A percentile compares a stretch with the other conserved stretches of the same genome.
Evolutionary conservation across 2,113 vertebrate genomes (phyloP).

Genomic region (Ceuthmochares aereus): DNA sequence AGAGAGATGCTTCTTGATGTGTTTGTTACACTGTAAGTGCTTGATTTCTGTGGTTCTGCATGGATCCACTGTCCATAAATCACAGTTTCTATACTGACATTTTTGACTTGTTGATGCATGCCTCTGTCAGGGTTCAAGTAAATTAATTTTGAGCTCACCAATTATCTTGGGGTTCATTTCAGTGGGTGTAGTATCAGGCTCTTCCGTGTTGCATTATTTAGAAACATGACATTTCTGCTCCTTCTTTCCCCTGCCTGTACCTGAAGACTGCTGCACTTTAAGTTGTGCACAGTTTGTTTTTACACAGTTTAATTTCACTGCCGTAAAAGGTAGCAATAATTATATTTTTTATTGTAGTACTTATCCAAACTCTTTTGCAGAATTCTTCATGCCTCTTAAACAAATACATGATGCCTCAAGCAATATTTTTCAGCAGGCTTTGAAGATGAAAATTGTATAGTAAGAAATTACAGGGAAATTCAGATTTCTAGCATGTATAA

Average conservation of each 20-base stretch:
- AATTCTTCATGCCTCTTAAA: background rate
- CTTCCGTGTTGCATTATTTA: background rate
- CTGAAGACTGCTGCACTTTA: background rate
- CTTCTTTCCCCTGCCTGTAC: background rate
- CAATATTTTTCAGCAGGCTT: background rate
- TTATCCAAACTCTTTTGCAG: background rate
- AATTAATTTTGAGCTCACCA: background rate
- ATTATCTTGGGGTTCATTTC: background rate
- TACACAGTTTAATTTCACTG: background rate
- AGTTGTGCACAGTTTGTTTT: background rate
- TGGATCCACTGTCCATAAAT: background rate
- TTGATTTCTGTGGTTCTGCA: background rate
- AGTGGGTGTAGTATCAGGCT: background rate
- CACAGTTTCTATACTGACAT: background rate
- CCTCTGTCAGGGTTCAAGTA: background rate
- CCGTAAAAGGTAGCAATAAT: background rate
- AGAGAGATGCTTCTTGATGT: background rate
- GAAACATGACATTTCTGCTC: background rate
- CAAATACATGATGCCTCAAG: background rate
- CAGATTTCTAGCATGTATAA: background rate
- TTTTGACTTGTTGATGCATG: background rate
- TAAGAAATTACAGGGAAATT: background rate
- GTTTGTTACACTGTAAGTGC: background rate
- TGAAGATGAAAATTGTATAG: background rate
- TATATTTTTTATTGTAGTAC: background rate